A percentile compares a stretch with the other conserved stretches of the same genome.
Evolutionary conservation across 2,888 invertebrate species (phyloP).

Genomic region (Conchocele bisecta): DNA sequence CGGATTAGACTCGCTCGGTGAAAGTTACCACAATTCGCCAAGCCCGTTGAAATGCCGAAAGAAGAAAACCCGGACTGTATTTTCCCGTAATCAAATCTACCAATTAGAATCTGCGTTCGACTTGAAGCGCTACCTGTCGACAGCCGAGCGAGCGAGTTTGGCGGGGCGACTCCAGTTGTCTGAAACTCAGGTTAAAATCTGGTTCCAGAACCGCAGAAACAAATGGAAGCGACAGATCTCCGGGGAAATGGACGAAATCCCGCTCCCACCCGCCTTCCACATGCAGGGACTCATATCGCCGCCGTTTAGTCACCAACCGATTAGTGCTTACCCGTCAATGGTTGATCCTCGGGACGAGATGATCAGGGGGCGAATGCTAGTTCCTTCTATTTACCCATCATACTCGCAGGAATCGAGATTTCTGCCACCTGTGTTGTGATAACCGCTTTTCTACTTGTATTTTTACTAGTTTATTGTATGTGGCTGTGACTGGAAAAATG

Average conservation of each 20-base stretch:
- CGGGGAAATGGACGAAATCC: constrained; percentile 60
- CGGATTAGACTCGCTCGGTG: constrained; percentile 57
- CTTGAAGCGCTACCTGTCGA: constrained; percentile 53
- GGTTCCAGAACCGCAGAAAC: constrained; percentile 63
- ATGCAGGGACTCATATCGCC: constrained; percentile 20
- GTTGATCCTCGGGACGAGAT: too few relatives aligned
- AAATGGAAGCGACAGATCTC: constrained; percentile 64
- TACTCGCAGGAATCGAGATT: too few relatives aligned
- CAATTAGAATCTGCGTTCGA: constrained; percentile 58
- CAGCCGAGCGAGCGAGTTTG: constrained; percentile 48
- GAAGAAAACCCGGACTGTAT: constrained; percentile 58
- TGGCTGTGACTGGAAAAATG: too few relatives aligned
- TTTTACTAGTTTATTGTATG: too few relatives aligned
- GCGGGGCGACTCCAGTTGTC: constrained; percentile 47
- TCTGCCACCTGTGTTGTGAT: too few relatives aligned
- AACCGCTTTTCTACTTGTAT: too few relatives aligned
- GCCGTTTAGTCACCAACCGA: constrained; percentile 11
- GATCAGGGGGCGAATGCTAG: too few relatives aligned
- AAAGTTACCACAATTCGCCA: constrained; percentile 51
- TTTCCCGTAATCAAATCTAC: constrained; percentile 55
- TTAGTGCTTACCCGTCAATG: too few relatives aligned
- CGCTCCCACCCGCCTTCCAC: constrained; percentile 47
- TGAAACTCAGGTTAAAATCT: constrained; percentile 60
- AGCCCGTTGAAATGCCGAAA: constrained; percentile 53
- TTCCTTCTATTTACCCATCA: too few relatives aligned